Evolutionary conservation across 2,113 vertebrate genomes (phyloP).

Genomic region (Rhizomys pruinosus): DNA sequence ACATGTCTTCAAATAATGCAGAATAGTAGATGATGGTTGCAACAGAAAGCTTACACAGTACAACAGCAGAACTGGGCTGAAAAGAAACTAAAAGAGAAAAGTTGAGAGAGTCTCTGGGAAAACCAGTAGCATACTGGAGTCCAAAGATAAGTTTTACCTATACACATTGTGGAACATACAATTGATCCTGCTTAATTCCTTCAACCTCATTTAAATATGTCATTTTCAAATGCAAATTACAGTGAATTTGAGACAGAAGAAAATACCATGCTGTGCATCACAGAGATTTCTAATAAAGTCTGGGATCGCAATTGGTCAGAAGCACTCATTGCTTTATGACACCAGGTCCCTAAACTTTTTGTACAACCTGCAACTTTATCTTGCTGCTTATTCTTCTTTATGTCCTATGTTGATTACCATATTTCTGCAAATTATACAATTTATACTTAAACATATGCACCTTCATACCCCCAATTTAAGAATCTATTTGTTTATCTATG

Average conservation of each 20-base stretch:
- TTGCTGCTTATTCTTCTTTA: background rate
- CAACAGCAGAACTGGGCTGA: background rate
- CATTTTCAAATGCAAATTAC: slow-evolving; percentile 22
- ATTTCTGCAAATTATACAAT: background rate
- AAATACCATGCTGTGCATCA: background rate
- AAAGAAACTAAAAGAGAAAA: background rate
- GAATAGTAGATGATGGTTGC: background rate
- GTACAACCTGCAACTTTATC: background rate
- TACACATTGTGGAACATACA: background rate
- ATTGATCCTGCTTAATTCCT: background rate
- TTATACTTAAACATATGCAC: background rate
- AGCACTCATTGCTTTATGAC: background rate
- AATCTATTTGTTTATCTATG: background rate
- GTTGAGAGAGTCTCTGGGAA: background rate
- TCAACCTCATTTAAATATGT: background rate
- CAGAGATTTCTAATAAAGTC: background rate
- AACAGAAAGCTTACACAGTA: background rate
- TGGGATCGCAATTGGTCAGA: background rate
- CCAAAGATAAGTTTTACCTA: background rate
- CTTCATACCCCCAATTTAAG: background rate
- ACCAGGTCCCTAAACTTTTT: background rate
- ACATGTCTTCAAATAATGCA: background rate
- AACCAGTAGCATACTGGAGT: background rate
- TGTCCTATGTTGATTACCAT: background rate
- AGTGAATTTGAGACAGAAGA: background rate